These are phyloP conservation scores for Hippocampus zosterae DNA, from an alignment of 2,113 vertebrate species.

Conservation along the genomic window DNA sequence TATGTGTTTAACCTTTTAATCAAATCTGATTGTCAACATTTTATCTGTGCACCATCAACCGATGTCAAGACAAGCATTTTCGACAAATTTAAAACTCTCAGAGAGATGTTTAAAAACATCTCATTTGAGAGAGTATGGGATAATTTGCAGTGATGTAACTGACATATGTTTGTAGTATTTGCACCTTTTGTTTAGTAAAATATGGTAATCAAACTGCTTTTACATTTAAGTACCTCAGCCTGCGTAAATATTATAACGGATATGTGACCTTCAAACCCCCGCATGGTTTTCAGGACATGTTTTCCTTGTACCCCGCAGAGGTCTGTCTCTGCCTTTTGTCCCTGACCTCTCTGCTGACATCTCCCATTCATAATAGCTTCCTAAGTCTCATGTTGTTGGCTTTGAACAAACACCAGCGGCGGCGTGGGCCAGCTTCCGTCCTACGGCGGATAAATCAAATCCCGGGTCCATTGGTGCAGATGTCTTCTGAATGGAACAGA, in stretches of 20 bases:
- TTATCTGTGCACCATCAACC: too few species aligned
- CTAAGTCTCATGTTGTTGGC: constrained; percentile 61
- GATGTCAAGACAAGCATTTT: too few species aligned
- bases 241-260: constrained; percentile 1
- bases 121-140: too few species aligned
- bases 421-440: constrained; percentile 61
- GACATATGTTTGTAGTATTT: not conserved
- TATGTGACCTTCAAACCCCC: too few species aligned
- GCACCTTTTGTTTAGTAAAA: not conserved
- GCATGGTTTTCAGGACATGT: constrained; percentile 18
- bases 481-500: constrained; percentile 50
- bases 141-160: not conserved
- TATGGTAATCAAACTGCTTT: not conserved
- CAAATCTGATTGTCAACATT: too few species aligned
- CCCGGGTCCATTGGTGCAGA: constrained; percentile 41
- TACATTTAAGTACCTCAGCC: not conserved
- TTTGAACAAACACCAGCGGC: constrained; percentile 63
- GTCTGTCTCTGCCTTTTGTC: constrained; percentile 48
- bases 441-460: constrained; percentile 69
- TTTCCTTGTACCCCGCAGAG: constrained; percentile 38
- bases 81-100: too few species aligned
- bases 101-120: not conserved
- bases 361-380: constrained; percentile 65
- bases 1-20: too few species aligned
- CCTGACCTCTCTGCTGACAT: constrained; percentile 63